These are phyloP conservation scores for Tenthredo scrophulariae DNA, from an alignment of 2,888 invertebrate genomes.

Conservation along the genomic window DNA sequence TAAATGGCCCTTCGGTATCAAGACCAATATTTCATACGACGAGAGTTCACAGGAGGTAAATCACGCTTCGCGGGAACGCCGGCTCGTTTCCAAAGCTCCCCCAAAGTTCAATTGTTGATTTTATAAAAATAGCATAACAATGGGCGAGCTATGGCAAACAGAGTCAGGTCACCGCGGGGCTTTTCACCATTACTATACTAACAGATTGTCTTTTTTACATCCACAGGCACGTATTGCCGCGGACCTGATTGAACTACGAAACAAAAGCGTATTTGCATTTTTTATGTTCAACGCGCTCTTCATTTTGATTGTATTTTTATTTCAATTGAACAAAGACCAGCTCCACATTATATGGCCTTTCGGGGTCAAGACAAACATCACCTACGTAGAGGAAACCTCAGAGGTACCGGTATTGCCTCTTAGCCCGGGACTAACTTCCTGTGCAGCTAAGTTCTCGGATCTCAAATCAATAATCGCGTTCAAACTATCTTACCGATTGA, in stretches of 20 bases:
- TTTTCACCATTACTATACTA: conserved; percentile 67
- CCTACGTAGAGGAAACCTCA: conserved; percentile 94
- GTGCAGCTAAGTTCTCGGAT: conserved; percentile 59
- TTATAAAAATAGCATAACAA: conserved; percentile 45
- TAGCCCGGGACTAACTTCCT: conserved; percentile 56
- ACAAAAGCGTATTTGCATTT: conserved; percentile 98
- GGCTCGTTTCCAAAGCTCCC: not conserved
- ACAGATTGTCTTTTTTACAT: conserved; percentile 74
- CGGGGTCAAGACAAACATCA: conserved; percentile 96
- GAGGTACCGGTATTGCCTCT: conserved; percentile 83
- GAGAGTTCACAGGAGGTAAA: conserved; percentile 95
- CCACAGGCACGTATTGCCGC: conserved; percentile 92
- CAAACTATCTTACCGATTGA: not conserved
- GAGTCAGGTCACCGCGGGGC: conserved; percentile 53
- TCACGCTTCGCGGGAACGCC: conserved; percentile 73
- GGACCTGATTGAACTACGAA: conserved; percentile 96
- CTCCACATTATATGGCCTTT: conserved; percentile 98
- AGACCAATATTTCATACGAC: conserved; percentile 95
- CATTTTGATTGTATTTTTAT: conserved; percentile 98
- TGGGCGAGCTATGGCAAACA: conserved; percentile 41
- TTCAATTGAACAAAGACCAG: conserved; percentile 99
- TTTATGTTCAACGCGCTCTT: conserved; percentile 99
- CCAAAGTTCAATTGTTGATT: conserved; percentile 54
- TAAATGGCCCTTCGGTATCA: conserved; percentile 97
- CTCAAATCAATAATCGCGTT: not conserved